Conservation (phyloP, 2,113 vertebrate species). For the Himantopus leucocephalus region DNA sequence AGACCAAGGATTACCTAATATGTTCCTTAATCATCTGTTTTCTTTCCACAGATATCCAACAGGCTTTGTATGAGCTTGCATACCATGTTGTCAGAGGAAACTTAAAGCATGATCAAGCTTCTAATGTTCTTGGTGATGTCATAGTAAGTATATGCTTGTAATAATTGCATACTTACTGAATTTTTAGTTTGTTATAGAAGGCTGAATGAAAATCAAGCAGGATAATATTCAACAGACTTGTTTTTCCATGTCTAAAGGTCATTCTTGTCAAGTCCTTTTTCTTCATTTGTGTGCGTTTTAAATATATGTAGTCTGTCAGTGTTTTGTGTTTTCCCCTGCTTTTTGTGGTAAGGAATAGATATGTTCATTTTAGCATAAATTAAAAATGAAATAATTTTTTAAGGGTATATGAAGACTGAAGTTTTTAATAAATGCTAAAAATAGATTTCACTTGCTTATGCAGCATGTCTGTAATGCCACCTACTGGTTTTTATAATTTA, state of each 20-base stretch:
- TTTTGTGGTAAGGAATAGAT: neutral
- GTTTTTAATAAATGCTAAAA: neutral
- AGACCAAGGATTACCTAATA: neutral
- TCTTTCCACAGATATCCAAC: slow-evolving; percentile 85
- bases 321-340: neutral
- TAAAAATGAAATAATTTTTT: neutral
- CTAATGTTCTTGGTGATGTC: slow-evolving; percentile 87
- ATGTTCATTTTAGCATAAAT: neutral
- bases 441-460: neutral
- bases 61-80: slow-evolving; percentile 92
- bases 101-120: slow-evolving; percentile 91
- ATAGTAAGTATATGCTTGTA: slow-evolving; percentile 80
- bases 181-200: neutral
- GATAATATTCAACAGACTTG: neutral
- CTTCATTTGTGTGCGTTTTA: neutral
- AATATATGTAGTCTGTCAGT: neutral
- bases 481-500: neutral
- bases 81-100: slow-evolving; percentile 92
- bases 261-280: neutral
- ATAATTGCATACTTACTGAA: neutral
- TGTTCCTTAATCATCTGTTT: slow-evolving; percentile 10
- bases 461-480: slow-evolving; percentile 7
- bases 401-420: neutral
- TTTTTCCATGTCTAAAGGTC: neutral
- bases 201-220: neutral